Evolutionary conservation across 2,797 vertebrate species (phyloP).

Genomic region (Petrocephalus schoutedeni): DNA sequence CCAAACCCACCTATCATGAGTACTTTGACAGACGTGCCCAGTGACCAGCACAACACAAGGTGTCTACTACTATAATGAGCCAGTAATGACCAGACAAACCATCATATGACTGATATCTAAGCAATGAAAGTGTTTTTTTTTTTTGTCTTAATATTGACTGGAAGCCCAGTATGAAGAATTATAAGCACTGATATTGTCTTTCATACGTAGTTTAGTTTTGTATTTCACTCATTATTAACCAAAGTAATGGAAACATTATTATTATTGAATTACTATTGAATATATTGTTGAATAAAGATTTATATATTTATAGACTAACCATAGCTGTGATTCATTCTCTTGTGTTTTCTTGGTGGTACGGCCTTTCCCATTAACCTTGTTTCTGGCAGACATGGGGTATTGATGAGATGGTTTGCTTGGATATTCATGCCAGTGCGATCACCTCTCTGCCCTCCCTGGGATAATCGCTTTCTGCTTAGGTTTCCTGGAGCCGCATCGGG

Average conservation of each 20-base stretch:
- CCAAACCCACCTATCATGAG: not conserved
- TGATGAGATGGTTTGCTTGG: not conserved
- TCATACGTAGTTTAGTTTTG: conserved; percentile 42
- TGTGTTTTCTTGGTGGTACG: not conserved
- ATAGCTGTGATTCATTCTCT: not conserved
- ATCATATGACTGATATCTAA: not conserved
- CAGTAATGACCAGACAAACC: not conserved
- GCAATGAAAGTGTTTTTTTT: not conserved
- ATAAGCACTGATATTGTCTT: conserved; percentile 68
- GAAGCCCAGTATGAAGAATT: conserved; percentile 43
- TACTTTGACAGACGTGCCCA: not conserved
- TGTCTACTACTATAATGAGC: not conserved
- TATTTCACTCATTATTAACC: conserved; percentile 7
- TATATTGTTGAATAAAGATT: conserved; percentile 3
- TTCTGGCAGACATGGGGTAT: not conserved
- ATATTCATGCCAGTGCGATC: not conserved
- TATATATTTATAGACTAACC: conserved; percentile 9
- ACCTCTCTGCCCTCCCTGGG: not conserved
- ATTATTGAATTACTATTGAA: not conserved
- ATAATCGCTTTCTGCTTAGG: not conserved
- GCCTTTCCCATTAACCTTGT: not conserved
- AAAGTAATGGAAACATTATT: not conserved
- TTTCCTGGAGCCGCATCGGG: not conserved
- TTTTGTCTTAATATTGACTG: not conserved
- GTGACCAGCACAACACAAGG: not conserved